Base-by-base conservation (phyloP, 2,888 invertebrate genomes). In the Diaphora mendica region DNA sequence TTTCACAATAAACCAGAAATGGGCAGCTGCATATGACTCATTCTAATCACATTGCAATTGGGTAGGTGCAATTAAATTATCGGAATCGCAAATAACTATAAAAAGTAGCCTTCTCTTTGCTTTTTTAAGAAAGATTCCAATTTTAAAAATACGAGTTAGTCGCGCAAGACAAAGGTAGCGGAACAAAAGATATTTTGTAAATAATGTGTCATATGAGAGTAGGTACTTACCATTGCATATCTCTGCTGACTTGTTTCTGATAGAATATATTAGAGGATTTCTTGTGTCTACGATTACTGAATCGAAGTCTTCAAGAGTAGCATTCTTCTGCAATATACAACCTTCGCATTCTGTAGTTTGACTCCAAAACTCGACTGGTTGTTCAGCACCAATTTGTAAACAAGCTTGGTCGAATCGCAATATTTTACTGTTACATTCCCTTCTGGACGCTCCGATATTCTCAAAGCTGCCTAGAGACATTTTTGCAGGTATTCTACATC, bases 271-370 rank as follows among this genome's bases (percentile, higher is more conserved):
- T 59, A 96, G 71, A 3, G 94, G 92, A 79, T 92, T 93, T n/a
- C 88, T 82, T 1, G 96, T 94, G 11, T 88, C 81, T 51, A 96
- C 73, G 48, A 92, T 85, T 7, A 93, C 71, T 3, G 86, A 85
- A 30, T 89, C 87, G 3, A 90, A 85, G 13, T 83, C 77, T 4
- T 83, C 74, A 51, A 92, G 79, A 13, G 81, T 84, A 7, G 84
- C 83, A 8, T 88, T 92, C 51, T 90, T 82, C 85, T 90, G 80
- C 73, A 94, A 82, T 65, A 78, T 84, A 79, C 95, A 95, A 59
- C 93, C 92, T 77, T 96, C 92, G 73, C 96, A 96, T 81, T 95
- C 96, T 55, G 91, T 92, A 81, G 94, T 94, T 81, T 96, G 95
- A 79, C 93, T 94, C 92, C 89, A 93, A 83, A 96, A 93, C 69